Evolutionary conservation across 2,113 vertebrate genomes (phyloP), one percentile per base, ranked within the genome.

Genomic region (Sebastes schlegelii): DNA sequence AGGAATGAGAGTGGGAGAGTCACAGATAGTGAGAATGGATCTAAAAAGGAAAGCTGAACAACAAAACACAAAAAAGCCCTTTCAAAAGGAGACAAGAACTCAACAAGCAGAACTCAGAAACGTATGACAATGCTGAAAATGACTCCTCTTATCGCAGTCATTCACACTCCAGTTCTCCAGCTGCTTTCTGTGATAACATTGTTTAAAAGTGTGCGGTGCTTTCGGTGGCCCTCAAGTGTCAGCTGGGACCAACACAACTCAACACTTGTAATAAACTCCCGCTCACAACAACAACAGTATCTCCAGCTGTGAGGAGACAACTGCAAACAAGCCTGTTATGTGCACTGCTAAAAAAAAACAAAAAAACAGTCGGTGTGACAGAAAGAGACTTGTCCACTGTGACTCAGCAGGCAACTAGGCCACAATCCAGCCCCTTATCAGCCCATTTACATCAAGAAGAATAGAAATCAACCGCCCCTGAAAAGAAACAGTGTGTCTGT

Each of bases 341-440:
- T 77, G 83, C 55, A 6, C 76, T 17, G 73, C 73, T n/a, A 34
- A 52, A 52, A 63, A 40, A 46, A 58, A 16, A 40, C 11, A 42
- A 42, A 83, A 23, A 62, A 43, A 45, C 26, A 82, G 83, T 74
- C 72, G 23, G 13, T 60, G 48, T 83, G 82, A 79, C 79, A 77
- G 64, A 81, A 65, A 78, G 68, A 68, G 76, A 45, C 60, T 89
- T 43, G 74, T 83, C 84, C 74, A 68, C 26, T n/a, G 89, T 92
- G 91, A 94, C 89, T 94, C 93, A 92, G 93, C 92, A 90, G 6
- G 70, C 80, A 90, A 90, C 74, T 86, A 88, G 89, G 88, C 84
- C 89, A 90, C 86, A 80, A 90, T 83, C 72, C 73, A 86, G 76
- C 84, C 79, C 79, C 72, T 87, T 85, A 90, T 92, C 94, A 88